These are phyloP conservation scores for Brachyopa scutellaris DNA, from an alignment of 2,888 invertebrate genomes.

Conservation along the genomic window DNA sequence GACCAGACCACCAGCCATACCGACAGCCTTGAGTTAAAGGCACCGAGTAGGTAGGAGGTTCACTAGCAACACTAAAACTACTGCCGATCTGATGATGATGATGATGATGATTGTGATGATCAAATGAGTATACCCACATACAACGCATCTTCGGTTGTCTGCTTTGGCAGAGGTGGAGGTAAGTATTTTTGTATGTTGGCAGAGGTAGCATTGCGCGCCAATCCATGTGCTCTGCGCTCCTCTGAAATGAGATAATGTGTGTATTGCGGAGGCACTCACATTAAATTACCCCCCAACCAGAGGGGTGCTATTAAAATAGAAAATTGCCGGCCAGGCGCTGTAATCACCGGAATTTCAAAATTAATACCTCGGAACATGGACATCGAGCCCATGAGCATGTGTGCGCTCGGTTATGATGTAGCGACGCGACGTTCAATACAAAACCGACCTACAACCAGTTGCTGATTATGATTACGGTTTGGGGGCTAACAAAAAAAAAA, in stretches of 20 bases:
- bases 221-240: conserved; percentile 31
- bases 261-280: conserved; percentile 69
- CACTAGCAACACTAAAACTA: conserved; percentile 7
- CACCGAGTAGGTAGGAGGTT: conserved; percentile 36
- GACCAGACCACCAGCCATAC: conserved; percentile 19
- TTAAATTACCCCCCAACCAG: conserved; percentile 65
- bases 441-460: conserved; percentile 36
- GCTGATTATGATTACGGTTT: conserved; percentile 34
- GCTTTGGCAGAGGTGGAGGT: background rate
- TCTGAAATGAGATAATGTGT: conserved; percentile 60
- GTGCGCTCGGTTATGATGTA: conserved; percentile 21
- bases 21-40: conserved; percentile 59
- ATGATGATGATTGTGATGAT: conserved; percentile 66
- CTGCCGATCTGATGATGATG: conserved; percentile 13
- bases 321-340: conserved; percentile 57
- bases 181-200: no score
- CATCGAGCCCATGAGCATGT: no score
- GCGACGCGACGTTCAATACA: conserved; percentile 3
- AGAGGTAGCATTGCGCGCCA: conserved; percentile 45
- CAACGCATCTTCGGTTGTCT: conserved; percentile 18
- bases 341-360: conserved; percentile 71
- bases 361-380: conserved; percentile 56
- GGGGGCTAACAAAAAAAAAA: background rate
- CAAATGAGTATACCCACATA: conserved; percentile 46
- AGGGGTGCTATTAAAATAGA: conserved; percentile 62